These are phyloP conservation scores for Plumapathes pennacea DNA, from an alignment of 92 coral and sea anemone species.

Conservation along the genomic window DNA sequence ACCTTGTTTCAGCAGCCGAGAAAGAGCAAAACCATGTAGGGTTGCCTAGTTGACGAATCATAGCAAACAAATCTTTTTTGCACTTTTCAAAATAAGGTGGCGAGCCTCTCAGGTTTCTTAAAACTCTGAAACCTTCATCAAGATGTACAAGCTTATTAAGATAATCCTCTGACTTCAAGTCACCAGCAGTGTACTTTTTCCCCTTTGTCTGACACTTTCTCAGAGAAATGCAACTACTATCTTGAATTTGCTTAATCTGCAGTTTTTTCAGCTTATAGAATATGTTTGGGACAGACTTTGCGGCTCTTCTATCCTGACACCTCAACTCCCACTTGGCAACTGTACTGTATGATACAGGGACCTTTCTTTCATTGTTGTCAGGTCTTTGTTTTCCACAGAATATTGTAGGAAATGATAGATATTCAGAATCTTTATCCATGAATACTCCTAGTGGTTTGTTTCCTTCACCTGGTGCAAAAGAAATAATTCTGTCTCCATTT, in stretches of 20 bases:
- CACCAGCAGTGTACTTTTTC: constrained; percentile 64
- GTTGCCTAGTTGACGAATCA: constrained; percentile 70
- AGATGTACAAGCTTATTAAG: constrained; percentile 50
- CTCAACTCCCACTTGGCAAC: constrained; percentile 60
- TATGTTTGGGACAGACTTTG: constrained; percentile 60
- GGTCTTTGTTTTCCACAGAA: constrained; percentile 56
- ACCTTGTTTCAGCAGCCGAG: constrained; percentile 78
- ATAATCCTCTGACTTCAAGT: constrained; percentile 40
- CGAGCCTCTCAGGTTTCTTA: constrained; percentile 50
- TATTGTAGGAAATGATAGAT: constrained; percentile 55
- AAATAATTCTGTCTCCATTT: constrained; percentile 38
- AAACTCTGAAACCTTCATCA: constrained; percentile 77
- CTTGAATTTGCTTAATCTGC: constrained; percentile 63
- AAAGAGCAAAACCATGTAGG: constrained; percentile 77
- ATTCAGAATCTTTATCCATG: constrained; percentile 65
- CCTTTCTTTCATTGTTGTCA: constrained; percentile 43
- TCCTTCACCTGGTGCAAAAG: constrained; percentile 77
- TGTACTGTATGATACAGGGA: constrained; percentile 56
- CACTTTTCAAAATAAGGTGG: constrained; percentile 66
- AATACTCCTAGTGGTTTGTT: constrained; percentile 67
- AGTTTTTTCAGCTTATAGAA: constrained; percentile 66
- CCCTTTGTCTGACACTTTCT: constrained; percentile 67
- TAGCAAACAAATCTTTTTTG: constrained; percentile 67
- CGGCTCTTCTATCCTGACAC: constrained; percentile 55
- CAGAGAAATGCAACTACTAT: constrained; percentile 43